Evolutionary conservation across 1,140 invertebrate species (phyloP).

Genomic region (Meloidogyne exigua): DNA sequence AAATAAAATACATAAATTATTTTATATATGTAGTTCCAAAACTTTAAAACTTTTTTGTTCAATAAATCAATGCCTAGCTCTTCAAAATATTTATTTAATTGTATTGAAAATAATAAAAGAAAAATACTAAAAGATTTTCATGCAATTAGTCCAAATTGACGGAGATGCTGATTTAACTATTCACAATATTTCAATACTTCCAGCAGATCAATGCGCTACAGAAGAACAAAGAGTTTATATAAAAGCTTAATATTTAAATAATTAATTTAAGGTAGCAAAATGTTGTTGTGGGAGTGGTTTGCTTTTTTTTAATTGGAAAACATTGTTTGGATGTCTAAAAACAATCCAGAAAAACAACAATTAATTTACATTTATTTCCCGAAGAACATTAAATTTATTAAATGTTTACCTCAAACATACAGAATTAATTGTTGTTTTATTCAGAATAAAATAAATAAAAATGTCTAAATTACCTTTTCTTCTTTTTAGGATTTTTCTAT

Average conservation of each 20-base stretch:
- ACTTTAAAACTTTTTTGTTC: background rate
- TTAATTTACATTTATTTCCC: too few species aligned
- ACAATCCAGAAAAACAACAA: too few species aligned
- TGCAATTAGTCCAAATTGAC: constrained; percentile 46
- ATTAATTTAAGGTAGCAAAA: constrained; percentile 51
- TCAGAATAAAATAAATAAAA: too few species aligned
- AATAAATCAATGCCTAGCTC: background rate
- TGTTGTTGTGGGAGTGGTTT: constrained; percentile 60
- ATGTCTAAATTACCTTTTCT: background rate
- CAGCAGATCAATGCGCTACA: constrained; percentile 61
- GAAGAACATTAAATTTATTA: too few species aligned
- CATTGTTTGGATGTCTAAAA: too few species aligned
- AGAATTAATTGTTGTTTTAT: too few species aligned
- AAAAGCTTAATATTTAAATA: background rate
- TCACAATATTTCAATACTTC: constrained; percentile 61
- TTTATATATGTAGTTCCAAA: background rate
- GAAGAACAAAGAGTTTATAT: constrained; percentile 58
- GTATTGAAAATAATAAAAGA: background rate
- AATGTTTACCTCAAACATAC: too few species aligned
- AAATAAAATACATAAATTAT: background rate
- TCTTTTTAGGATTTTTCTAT: constrained; percentile 29
- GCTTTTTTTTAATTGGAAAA: background rate
- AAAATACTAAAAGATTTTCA: background rate
- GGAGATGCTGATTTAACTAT: constrained; percentile 60
- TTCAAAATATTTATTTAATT: background rate